Percentiles rank a stretch among this genome's conserved stretches.
Conservation (phyloP, 1,140 invertebrate genomes). For the Adoxophyes honmai region DNA sequence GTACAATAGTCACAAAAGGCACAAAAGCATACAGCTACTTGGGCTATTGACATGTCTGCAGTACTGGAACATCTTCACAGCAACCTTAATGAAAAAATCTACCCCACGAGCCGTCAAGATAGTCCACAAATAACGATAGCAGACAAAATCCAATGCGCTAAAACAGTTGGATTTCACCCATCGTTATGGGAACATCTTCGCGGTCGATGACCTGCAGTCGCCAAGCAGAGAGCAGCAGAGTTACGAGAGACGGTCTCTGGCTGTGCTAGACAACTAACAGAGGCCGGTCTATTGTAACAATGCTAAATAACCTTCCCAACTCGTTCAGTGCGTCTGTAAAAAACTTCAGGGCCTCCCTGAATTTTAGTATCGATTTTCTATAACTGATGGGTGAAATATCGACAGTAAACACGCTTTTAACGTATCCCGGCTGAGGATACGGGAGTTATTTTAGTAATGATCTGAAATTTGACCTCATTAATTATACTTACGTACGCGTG, state of each 20-base stretch:
- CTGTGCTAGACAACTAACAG: constrained; percentile 32
- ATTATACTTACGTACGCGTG: constrained; percentile 1
- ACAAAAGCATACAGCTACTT: too few species aligned
- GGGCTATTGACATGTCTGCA: too few species aligned
- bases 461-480: constrained; percentile 1
- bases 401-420: neutral
- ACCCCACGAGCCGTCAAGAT: constrained; percentile 42
- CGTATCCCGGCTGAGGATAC: neutral
- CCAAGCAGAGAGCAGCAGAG: constrained; percentile 38
- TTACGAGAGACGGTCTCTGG: constrained; percentile 50
- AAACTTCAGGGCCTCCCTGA: neutral
- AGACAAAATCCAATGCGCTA: constrained; percentile 61
- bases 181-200: constrained; percentile 63
- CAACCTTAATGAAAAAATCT: constrained; percentile 21
- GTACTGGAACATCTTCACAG: constrained; percentile 10
- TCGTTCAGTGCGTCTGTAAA: neutral
- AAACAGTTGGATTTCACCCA: constrained; percentile 69
- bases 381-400: too few species aligned
- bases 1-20: too few species aligned
- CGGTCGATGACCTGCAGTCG: constrained; percentile 26
- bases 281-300: constrained; percentile 54
- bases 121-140: constrained; percentile 68
- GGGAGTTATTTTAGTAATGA: constrained; percentile 3
- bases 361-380: neutral
- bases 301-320: constrained; percentile 16